Conservation (phyloP, 2,113 vertebrate genomes). For the Triplophysa tibetana region DNA sequence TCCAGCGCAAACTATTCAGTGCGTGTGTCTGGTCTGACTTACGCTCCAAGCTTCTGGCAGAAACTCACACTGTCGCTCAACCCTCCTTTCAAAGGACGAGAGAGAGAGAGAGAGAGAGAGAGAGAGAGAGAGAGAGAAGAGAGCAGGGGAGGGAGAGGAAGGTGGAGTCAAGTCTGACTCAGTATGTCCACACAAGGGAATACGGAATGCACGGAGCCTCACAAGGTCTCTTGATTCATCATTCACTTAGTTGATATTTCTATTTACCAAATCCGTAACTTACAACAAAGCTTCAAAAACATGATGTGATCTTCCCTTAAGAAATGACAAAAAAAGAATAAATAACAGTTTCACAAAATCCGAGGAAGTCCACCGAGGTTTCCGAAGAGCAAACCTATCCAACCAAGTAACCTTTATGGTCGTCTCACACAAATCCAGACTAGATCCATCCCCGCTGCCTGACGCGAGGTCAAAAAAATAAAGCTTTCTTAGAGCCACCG, state of each 20-base stretch:
- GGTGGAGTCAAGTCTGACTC: conserved; percentile 28
- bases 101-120: background rate
- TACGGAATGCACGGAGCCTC: conserved; percentile 49
- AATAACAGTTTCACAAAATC: background rate
- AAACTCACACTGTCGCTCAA: conserved; percentile 63
- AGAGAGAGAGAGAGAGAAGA: background rate
- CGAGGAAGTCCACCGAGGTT: background rate
- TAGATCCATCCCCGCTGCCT: background rate
- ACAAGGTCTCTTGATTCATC: conserved; percentile 43
- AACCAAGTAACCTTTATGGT: background rate
- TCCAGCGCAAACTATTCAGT: conserved; percentile 46
- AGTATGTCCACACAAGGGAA: conserved; percentile 39
- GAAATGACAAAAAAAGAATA: background rate
- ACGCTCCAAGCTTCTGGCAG: conserved; percentile 66
- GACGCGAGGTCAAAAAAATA: background rate
- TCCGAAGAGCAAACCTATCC: background rate
- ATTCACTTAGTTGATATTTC: background rate
- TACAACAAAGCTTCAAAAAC: background rate
- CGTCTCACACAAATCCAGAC: conserved; percentile 4
- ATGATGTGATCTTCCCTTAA: background rate
- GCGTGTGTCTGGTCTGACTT: conserved; percentile 52
- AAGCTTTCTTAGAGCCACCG: background rate
- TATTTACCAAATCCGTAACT: background rate
- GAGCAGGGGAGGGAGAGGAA: background rate
- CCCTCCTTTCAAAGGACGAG: conserved; percentile 55